phyloP scores from a whole-genome alignment of 2,113 vertebrate genomes.

The Andinoacara biseriatus region DNA sequence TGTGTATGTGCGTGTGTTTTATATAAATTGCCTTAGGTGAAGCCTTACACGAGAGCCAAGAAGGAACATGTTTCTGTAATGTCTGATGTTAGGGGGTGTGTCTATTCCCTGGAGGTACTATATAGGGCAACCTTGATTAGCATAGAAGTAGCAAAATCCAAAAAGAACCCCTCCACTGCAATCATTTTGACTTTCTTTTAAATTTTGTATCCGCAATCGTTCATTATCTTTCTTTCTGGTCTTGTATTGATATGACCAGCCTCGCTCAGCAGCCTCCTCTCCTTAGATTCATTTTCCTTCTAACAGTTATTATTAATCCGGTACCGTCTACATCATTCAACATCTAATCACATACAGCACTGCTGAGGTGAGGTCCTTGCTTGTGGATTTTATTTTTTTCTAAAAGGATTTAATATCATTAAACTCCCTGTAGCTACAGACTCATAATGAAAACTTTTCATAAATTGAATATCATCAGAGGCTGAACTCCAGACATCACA shows the following conservation, averaged over 20 bases:
- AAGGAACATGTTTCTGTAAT: background rate
- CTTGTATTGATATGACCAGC: background rate
- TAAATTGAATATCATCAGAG: background rate
- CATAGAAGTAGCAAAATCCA: background rate
- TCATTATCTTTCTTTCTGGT: background rate
- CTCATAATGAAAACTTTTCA: background rate
- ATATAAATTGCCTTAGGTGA: background rate
- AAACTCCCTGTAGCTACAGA: background rate
- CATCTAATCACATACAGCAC: background rate
- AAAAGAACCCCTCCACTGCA: background rate
- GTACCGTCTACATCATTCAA: background rate
- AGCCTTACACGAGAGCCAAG: background rate
- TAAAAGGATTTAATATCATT: background rate
- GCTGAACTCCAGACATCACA: background rate
- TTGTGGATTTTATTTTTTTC: background rate
- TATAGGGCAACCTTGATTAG: background rate
- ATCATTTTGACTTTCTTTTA: background rate
- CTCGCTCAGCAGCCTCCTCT: background rate
- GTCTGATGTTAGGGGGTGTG: background rate
- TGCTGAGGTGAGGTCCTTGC: background rate
- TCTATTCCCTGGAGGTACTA: background rate
- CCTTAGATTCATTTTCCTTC: background rate
- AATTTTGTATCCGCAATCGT: background rate
- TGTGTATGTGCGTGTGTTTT: background rate
- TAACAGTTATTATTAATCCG: background rate